Base-by-base conservation (phyloP, 2,797 vertebrate genomes). In the Heliangelus exortis region DNA sequence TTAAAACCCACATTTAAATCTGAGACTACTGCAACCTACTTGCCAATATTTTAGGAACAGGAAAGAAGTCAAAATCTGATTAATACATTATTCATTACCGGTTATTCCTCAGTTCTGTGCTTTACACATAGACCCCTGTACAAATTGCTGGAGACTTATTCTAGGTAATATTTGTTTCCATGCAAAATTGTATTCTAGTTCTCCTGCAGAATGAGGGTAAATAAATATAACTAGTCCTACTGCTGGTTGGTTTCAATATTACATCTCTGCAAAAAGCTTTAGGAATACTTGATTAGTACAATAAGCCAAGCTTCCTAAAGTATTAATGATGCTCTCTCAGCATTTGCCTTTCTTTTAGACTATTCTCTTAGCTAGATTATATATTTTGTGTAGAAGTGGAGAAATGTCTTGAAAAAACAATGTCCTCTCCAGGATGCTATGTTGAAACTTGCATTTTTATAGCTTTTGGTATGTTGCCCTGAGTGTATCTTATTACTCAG, bases 351-450 rank as follows among this genome's bases (percentile, higher is more conserved):
- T 65, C 77, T 90, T 23, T 13, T 66, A 61, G 48, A 91, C 59
- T 87, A 87, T 91, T 92, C 79, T 92, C 55, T 62, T 58, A 81
- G 51, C 43, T 86, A 22, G 62, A 34, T 83, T 45, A 51, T 76
- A 19, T 58, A 72, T 79, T 91, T 89, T 5, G 10, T 77, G 75
- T 61, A 62, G 80, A 63, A 93, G 53, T 45, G 31, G 51, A 96
- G 89, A 95, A 84, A 73, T 36, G 59, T 61, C 87, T 66, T 92
- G 87, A 67, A 94, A 91, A 93, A 94, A 67, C 92, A 92, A 92
- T 91, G 87, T 94, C 83, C 87, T 95, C 89, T 86, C 36, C 48
- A 78, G 76, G 93, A 88, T 88, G 76, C 59, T 74, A 62, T 92
- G 89, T 3, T 65, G 65, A 29, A 81, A 21, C 50, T 86, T 48